These are phyloP conservation scores for Calycopis cecrops DNA, from an alignment of 1,140 invertebrate species.

Conservation along the genomic window DNA sequence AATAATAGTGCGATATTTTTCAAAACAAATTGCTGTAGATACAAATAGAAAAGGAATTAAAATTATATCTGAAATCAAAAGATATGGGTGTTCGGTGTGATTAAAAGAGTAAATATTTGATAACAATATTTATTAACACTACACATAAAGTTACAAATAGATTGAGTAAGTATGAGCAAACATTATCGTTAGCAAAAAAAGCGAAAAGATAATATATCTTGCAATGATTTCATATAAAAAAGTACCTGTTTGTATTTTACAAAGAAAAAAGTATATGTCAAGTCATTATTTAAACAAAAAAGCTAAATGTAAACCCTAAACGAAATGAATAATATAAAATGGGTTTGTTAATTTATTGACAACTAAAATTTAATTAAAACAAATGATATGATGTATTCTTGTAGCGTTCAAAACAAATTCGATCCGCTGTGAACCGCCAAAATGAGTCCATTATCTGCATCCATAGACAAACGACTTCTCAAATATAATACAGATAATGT, in stretches of 20 bases:
- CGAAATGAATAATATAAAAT: slow-evolving; percentile 45
- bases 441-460: not conserved
- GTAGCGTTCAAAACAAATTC: slow-evolving; percentile 55
- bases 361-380: slow-evolving; percentile 69
- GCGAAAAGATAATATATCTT: too few species aligned
- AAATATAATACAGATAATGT: not conserved
- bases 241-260: slow-evolving; percentile 51
- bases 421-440: slow-evolving; percentile 30
- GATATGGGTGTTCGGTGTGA: slow-evolving; percentile 11
- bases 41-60: too few species aligned
- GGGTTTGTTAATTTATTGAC: slow-evolving; percentile 48
- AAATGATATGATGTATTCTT: slow-evolving; percentile 77
- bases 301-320: slow-evolving; percentile 42
- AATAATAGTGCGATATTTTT: too few species aligned
- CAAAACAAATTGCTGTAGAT: too few species aligned
- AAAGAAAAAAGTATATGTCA: slow-evolving; percentile 19
- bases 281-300: slow-evolving; percentile 28
- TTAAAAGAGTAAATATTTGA: slow-evolving; percentile 23
- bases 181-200: too few species aligned
- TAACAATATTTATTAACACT: slow-evolving; percentile 11
- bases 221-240: slow-evolving; percentile 62
- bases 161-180: too few species aligned
- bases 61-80: too few species aligned
- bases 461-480: not conserved
- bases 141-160: too few species aligned